Evolutionary conservation across 2,888 invertebrate genomes (phyloP).

Genomic region (Zelleria hepariella): DNA sequence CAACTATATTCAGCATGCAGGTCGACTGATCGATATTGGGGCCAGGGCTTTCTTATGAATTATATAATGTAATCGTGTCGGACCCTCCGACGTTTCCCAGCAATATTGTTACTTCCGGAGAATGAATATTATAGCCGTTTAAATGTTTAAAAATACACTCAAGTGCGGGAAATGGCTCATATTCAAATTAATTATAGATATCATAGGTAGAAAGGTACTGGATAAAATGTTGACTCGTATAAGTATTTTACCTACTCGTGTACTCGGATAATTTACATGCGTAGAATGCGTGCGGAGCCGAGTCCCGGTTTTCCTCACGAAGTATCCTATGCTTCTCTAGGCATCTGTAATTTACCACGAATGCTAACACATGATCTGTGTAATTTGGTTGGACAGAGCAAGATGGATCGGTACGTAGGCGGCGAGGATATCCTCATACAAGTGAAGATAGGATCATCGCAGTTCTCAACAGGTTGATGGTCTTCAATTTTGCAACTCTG

Average conservation of each 20-base stretch:
- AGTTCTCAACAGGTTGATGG: background rate
- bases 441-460: constrained; percentile 36
- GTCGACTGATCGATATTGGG: constrained; percentile 7
- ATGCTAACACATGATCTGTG: background rate
- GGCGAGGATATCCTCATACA: constrained; percentile 62
- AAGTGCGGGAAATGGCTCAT: background rate
- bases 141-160: background rate
- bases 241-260: too few species aligned
- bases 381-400: constrained; percentile 1
- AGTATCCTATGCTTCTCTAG: background rate
- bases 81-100: constrained; percentile 50
- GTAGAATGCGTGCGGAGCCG: too few species aligned
- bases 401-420: constrained; percentile 31
- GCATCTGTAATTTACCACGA: background rate
- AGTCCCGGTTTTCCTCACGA: too few species aligned
- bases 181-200: background rate
- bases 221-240: too few species aligned
- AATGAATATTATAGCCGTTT: constrained; percentile 31
- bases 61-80: constrained; percentile 30
- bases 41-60: constrained; percentile 27
- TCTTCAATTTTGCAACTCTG: background rate
- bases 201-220: too few species aligned
- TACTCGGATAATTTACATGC: too few species aligned
- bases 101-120: constrained; percentile 52
- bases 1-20: too few species aligned